Base-by-base conservation (phyloP, 2,797 vertebrate genomes). In the Phataginus tetradactyla region DNA sequence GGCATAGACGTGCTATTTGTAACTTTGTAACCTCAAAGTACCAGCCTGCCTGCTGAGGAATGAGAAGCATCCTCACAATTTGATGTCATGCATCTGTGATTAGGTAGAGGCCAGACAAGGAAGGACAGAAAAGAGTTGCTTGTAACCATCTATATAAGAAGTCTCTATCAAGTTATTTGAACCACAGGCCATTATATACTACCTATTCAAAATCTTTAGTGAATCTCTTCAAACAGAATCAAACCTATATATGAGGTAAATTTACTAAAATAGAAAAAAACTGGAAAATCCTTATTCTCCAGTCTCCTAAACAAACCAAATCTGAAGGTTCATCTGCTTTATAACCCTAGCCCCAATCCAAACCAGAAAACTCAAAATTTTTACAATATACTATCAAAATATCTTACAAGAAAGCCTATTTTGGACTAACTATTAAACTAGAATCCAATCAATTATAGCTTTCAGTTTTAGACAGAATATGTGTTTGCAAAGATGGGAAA, bases 211-310 rank as follows among this genome's bases (percentile, higher is more conserved):
- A 87, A 61, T 75, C 34, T 53, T 72, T n/a, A n/a, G 13, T 57
- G 27, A 77, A 55, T 81, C 10, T 69, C 42, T 83, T 93, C 21
- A 91, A 74, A 81, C 45, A 77, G 53, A 51, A 79, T 74, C 14
- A 94, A 96, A 66, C 17, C 2, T 15, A 49, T 72, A 59, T 17
- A 42, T 77, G 45, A 57, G 5, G 29, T 10, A 79, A 51, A 78
- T 86, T 91, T 80, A 72, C 34, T 61, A 84, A 91, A 81, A 72
- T n/a, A 69, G 32, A 94, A 80, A 29, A 49, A 88, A 88, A 64
- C 3, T 27, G 15, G 21, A 91, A 80, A 55, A 64, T 66, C 23
- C 2, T 20, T 88, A 53, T 90, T 45, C 14, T 59, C 49, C 45
- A 81, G 21, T 32, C 34, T 85, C 29, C 53, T 59, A 15, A 93